Conservation (phyloP, 53 echinoderm and acorn worm species). For the Astropecten irregularis region DNA sequence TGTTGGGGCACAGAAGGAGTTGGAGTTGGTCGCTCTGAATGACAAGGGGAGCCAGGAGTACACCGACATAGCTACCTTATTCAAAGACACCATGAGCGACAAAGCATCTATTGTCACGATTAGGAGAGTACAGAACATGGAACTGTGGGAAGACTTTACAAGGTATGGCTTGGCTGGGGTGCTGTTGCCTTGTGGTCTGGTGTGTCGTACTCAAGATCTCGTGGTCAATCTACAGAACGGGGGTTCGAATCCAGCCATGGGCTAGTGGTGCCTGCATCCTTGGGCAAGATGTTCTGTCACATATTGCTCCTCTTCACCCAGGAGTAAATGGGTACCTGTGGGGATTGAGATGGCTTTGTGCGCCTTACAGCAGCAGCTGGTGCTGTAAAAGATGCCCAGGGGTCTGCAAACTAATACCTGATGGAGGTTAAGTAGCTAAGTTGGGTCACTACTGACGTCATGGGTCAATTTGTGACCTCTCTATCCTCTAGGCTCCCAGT, state of each 20-base stretch:
- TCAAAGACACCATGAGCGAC: conserved; percentile 44
- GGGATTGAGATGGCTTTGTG: no score
- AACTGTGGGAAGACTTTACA: conserved; percentile 55
- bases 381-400: not conserved
- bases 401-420: not conserved
- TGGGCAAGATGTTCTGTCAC: no score
- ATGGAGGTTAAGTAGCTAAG: not conserved
- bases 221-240: no score
- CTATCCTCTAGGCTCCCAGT: not conserved
- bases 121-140: conserved; percentile 57
- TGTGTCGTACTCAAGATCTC: no score
- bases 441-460: not conserved
- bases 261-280: no score
- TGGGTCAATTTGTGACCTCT: not conserved
- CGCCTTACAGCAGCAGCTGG: not conserved
- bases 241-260: no score
- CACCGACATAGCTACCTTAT: conserved; percentile 20
- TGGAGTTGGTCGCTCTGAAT: not conserved
- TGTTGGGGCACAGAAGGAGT: not conserved
- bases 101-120: conserved; percentile 45
- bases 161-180: conserved; percentile 6
- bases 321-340: no score
- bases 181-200: not conserved
- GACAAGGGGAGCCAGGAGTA: conserved; percentile 13
- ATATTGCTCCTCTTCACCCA: no score